A percentile compares a stretch with the other conserved stretches of the same genome.
Conservation (phyloP, 2,797 vertebrate genomes). For the Coluber constrictor region DNA sequence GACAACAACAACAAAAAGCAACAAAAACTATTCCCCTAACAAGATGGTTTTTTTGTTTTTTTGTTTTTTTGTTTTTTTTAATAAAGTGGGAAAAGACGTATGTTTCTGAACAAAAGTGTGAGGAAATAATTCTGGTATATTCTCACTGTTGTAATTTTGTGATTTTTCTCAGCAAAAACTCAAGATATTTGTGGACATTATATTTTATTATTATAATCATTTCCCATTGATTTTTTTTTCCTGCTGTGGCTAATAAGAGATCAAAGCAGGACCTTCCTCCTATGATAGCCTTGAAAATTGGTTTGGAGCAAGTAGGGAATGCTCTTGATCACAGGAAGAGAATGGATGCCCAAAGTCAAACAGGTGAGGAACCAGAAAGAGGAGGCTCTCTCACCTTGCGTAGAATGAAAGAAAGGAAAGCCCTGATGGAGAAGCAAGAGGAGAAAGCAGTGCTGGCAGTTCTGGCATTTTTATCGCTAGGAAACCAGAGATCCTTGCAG, state of each 20-base stretch:
- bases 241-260: neutral
- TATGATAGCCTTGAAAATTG: neutral
- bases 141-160: neutral
- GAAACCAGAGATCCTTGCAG: neutral
- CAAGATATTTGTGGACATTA: neutral
- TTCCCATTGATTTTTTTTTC: neutral
- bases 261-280: neutral
- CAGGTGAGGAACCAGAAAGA: neutral
- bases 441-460: neutral
- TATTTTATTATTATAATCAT: neutral
- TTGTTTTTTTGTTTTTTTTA: neutral
- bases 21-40: neutral
- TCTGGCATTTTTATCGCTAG: neutral
- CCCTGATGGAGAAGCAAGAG: neutral
- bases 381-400: neutral
- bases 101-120: neutral
- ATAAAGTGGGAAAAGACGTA: neutral
- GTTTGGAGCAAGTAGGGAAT: neutral
- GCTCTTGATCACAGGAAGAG: neutral
- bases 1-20: neutral
- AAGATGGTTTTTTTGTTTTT: neutral
- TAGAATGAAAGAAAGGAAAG: neutral
- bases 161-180: neutral
- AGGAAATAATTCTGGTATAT: neutral
- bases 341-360: neutral